Conservation (phyloP, 2,797 vertebrate species). For the Harpagifer antarcticus region DNA sequence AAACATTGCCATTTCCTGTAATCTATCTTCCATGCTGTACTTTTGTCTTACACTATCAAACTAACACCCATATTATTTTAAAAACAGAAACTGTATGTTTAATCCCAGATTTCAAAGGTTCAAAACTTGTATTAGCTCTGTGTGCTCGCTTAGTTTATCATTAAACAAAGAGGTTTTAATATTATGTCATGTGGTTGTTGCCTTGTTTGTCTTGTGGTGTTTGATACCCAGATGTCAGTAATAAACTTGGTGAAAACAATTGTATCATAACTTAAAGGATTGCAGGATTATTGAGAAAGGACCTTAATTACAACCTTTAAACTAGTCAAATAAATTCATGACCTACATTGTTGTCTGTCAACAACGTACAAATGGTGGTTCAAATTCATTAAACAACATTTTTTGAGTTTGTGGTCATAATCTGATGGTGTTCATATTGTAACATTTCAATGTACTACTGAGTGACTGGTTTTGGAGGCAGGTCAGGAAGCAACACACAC, state of each 20-base stretch:
- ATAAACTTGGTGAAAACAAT: neutral
- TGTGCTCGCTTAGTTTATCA: too few species aligned
- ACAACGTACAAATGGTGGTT: neutral
- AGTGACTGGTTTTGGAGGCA: slow-evolving; percentile 15
- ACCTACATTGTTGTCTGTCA: neutral
- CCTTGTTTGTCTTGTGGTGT: neutral
- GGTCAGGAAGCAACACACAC: slow-evolving; percentile 12
- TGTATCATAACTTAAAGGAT: neutral
- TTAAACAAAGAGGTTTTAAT: too few species aligned
- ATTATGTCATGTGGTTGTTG: too few species aligned
- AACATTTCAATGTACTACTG: slow-evolving; percentile 2
- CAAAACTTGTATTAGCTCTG: neutral
- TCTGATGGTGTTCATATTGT: neutral
- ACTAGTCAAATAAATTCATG: neutral
- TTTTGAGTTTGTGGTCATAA: neutral
- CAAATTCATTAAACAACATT: neutral
- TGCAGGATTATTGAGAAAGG: neutral
- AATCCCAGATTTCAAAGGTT: neutral
- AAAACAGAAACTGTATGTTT: neutral
- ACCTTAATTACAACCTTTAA: neutral
- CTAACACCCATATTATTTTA: neutral
- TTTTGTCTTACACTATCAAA: slow-evolving; percentile 1
- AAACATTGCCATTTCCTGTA: neutral
- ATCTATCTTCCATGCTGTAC: neutral
- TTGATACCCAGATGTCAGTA: neutral